Conservation (phyloP, 2,797 vertebrate genomes). For the Florisuga fusca region DNA sequence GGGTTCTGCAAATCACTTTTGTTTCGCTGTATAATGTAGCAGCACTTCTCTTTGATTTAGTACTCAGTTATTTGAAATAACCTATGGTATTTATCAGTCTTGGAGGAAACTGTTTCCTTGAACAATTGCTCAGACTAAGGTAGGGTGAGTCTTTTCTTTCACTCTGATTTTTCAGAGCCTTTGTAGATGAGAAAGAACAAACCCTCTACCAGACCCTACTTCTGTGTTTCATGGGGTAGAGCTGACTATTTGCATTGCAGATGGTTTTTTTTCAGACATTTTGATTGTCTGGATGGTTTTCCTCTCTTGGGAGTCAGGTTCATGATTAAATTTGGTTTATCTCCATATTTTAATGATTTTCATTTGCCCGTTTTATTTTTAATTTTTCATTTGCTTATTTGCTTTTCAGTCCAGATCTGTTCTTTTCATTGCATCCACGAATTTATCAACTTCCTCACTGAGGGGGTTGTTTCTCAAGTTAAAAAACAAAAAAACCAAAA, state of each 20-base stretch:
- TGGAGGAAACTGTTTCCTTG: conserved; percentile 50
- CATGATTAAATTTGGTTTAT: background rate
- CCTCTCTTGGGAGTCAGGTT: background rate
- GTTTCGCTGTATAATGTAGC: conserved; percentile 44
- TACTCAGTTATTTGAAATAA: conserved; percentile 25
- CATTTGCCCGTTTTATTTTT: background rate
- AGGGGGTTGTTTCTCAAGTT: background rate
- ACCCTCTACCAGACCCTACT: background rate
- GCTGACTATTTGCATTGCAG: background rate
- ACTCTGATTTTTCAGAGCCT: background rate
- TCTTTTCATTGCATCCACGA: background rate
- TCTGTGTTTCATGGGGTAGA: background rate
- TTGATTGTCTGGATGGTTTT: background rate
- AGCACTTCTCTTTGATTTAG: conserved; percentile 51
- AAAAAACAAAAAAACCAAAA: background rate
- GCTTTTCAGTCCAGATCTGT: background rate
- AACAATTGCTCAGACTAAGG: background rate
- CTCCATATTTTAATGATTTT: background rate
- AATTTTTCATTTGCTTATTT: background rate
- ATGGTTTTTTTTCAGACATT: background rate
- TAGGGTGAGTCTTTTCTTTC: background rate
- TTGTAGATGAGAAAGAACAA: background rate
- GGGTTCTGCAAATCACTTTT: conserved; percentile 59
- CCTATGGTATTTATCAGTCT: conserved; percentile 27
- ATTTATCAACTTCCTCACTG: background rate